Evolutionary conservation across 2,113 vertebrate genomes (phyloP).

Genomic region (Bos javanicus): DNA sequence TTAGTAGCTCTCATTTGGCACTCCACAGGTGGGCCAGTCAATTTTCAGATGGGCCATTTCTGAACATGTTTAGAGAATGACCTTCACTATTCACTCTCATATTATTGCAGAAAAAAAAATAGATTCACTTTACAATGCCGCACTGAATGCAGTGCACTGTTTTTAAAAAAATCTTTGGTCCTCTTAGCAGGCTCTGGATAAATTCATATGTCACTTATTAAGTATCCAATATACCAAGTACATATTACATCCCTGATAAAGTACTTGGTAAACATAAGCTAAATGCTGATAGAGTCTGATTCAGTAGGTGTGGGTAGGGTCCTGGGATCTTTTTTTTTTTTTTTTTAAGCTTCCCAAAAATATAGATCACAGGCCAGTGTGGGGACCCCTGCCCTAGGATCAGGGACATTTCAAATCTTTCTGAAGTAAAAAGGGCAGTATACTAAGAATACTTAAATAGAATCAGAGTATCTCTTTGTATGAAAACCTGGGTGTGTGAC

Average conservation of each 20-base stretch:
- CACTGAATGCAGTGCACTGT: neutral
- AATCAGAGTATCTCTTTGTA: neutral
- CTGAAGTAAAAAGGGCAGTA: neutral
- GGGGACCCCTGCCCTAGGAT: neutral
- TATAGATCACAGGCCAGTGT: neutral
- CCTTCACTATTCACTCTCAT: constrained; percentile 5
- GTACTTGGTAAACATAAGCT: constrained; percentile 3
- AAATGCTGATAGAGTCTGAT: constrained; percentile 2
- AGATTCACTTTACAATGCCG: neutral
- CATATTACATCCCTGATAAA: constrained; percentile 23
- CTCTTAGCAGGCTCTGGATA: neutral
- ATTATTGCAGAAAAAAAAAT: neutral
- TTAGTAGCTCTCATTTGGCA: constrained; percentile 17
- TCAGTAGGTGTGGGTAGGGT: neutral
- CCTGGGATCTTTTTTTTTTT: neutral
- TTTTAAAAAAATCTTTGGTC: neutral
- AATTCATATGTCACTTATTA: constrained; percentile 30
- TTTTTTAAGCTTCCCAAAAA: neutral
- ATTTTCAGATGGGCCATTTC: constrained; percentile 3
- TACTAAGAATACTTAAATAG: neutral
- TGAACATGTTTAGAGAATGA: constrained; percentile 19
- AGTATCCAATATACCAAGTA: constrained; percentile 17
- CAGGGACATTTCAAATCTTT: neutral
- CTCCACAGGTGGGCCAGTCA: neutral
- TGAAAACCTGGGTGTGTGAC: neutral